phyloP scores from a whole-genome alignment of 2,113 vertebrate species.

The Pterocles gutturalis region DNA sequence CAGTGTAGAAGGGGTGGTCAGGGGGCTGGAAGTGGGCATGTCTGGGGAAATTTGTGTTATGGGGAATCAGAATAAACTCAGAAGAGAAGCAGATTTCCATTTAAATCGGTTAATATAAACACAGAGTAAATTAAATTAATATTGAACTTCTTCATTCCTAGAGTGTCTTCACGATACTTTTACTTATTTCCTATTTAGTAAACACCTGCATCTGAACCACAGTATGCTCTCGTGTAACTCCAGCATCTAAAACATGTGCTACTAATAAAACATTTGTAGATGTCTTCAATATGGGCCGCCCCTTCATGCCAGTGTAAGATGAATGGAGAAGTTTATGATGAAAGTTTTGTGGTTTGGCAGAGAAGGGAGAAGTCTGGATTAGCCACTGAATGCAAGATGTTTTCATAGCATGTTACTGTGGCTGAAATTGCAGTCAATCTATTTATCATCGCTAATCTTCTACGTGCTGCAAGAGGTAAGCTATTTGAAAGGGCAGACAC shows the following conservation, averaged over 20 bases:
- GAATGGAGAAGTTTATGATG: constrained; percentile 49
- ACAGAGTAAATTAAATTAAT: constrained; percentile 35
- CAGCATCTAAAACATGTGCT: constrained; percentile 43
- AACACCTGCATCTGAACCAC: constrained; percentile 64
- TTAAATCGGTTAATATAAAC: not conserved
- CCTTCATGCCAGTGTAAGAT: constrained; percentile 31
- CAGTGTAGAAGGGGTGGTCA: not conserved
- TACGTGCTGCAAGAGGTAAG: not conserved
- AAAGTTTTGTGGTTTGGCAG: constrained; percentile 63
- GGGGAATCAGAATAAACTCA: not conserved
- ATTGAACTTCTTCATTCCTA: not conserved
- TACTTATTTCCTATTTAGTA: constrained; percentile 39
- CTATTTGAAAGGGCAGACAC: not conserved
- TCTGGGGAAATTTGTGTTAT: not conserved
- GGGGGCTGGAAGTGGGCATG: not conserved
- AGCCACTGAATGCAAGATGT: constrained; percentile 48
- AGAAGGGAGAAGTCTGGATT: constrained; percentile 38
- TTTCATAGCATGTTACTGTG: not conserved
- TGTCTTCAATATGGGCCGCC: not conserved
- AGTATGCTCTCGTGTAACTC: constrained; percentile 29
- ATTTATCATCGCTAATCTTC: not conserved
- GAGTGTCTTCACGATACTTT: constrained; percentile 21
- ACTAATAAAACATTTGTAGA: constrained; percentile 55
- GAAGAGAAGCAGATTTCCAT: not conserved
- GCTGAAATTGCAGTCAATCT: not conserved